Percentiles rank a stretch among this genome's conserved stretches.
These are phyloP conservation scores for Phalloptychus januarius DNA, from an alignment of 2,797 vertebrate genomes.

Conservation along the genomic window DNA sequence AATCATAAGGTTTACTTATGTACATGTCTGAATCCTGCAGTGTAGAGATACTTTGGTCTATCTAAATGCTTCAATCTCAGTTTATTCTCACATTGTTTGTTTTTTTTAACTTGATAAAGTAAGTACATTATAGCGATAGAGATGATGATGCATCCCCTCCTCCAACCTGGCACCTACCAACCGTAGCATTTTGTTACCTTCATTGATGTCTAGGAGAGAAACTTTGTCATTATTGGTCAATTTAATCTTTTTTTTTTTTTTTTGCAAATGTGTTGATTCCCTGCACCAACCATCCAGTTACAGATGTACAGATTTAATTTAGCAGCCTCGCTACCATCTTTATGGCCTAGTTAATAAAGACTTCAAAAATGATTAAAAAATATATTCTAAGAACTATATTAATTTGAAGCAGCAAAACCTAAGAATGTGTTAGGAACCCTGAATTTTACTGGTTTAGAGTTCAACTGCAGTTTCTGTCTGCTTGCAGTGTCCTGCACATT, in stretches of 20 bases:
- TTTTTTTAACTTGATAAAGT: not conserved
- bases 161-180: not conserved
- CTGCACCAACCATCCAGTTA: not conserved
- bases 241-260: not conserved
- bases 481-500: conserved; percentile 90
- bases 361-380: not conserved
- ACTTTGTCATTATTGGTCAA: not conserved
- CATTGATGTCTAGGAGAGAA: not conserved
- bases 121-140: too few species aligned
- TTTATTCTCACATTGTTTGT: not conserved
- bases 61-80: too few species aligned
- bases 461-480: not conserved
- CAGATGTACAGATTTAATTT: not conserved
- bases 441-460: not conserved
- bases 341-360: not conserved
- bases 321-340: not conserved
- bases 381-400: not conserved
- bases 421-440: not conserved
- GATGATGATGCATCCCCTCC: not conserved
- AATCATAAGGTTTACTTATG: too few species aligned
- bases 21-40: too few species aligned
- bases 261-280: not conserved
- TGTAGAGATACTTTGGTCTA: too few species aligned
- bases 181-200: not conserved
- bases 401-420: not conserved